A percentile compares a stretch with the other conserved stretches of the same genome.
Evolutionary conservation across 2,888 invertebrate genomes (phyloP).

Genomic region (Pollenia angustigena): DNA sequence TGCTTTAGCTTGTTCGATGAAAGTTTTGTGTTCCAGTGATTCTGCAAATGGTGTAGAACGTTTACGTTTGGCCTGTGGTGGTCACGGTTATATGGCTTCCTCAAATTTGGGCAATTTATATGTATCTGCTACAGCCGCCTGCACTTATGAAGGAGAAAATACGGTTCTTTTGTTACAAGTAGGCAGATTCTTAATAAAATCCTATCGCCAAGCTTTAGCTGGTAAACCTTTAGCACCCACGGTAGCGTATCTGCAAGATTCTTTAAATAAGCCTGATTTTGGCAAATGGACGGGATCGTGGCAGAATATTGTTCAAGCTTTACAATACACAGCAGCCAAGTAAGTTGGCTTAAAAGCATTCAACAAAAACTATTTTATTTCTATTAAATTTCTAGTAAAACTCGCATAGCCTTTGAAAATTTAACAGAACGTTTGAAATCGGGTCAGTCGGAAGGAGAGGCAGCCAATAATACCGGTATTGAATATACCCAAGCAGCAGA

Average conservation of each 20-base stretch:
- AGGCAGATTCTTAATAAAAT: slow-evolving; percentile 92
- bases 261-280: slow-evolving; percentile 73
- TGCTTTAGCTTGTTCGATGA: slow-evolving; percentile 94
- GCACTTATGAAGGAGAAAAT: slow-evolving; percentile 98
- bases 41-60: slow-evolving; percentile 91
- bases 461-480: slow-evolving; percentile 94
- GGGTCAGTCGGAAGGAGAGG: slow-evolving; percentile 90
- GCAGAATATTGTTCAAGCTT: slow-evolving; percentile 83
- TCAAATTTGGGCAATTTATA: slow-evolving; percentile 94
- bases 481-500: slow-evolving; percentile 92
- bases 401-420: slow-evolving; percentile 88
- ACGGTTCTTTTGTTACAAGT: slow-evolving; percentile 96
- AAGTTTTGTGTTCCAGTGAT: slow-evolving; percentile 91
- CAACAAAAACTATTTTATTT: neutral
- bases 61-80: slow-evolving; percentile 95
- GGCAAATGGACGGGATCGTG: slow-evolving; percentile 80
- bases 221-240: slow-evolving; percentile 87
- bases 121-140: slow-evolving; percentile 92
- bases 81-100: slow-evolving; percentile 95
- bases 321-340: slow-evolving; percentile 85
- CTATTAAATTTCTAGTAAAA: slow-evolving; percentile 86
- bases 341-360: slow-evolving; percentile 77
- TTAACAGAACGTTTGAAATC: slow-evolving; percentile 88
- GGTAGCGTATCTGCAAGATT: slow-evolving; percentile 87
- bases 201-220: slow-evolving; percentile 88